Evolutionary conservation across 2,888 invertebrate species (phyloP).

Genomic region (Mimachlamys varia): DNA sequence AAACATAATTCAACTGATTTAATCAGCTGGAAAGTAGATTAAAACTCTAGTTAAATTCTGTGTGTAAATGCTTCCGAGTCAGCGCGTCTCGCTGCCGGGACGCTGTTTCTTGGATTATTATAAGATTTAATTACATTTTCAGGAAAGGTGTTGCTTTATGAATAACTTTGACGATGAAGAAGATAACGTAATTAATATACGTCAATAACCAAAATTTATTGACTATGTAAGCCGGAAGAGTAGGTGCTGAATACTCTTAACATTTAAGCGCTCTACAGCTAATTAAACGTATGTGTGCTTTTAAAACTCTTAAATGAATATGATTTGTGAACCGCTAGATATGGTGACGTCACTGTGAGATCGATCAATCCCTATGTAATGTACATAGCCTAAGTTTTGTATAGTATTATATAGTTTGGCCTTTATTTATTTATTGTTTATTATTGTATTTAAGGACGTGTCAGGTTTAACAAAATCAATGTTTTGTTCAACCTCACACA

Average conservation of each 20-base stretch:
- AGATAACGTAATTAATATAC: neutral
- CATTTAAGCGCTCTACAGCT: neutral
- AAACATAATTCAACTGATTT: neutral
- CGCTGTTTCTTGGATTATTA: neutral
- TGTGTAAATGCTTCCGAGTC: neutral
- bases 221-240: neutral
- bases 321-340: neutral
- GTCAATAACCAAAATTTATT: neutral
- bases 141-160: neutral
- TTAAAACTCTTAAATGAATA: neutral
- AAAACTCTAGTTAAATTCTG: neutral
- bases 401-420: too few species aligned
- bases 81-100: neutral
- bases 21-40: neutral
- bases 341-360: neutral
- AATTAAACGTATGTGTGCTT: neutral
- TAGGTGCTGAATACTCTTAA: neutral
- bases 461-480: too few species aligned
- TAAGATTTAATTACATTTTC: slow-evolving; percentile 2
- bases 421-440: too few species aligned
- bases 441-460: too few species aligned
- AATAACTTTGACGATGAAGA: neutral
- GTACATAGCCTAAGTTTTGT: too few species aligned
- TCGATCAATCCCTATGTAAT: neutral
- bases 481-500: too few species aligned